phyloP scores from a whole-genome alignment of 2,888 invertebrate species.

The Ischnus inquisitorius region DNA sequence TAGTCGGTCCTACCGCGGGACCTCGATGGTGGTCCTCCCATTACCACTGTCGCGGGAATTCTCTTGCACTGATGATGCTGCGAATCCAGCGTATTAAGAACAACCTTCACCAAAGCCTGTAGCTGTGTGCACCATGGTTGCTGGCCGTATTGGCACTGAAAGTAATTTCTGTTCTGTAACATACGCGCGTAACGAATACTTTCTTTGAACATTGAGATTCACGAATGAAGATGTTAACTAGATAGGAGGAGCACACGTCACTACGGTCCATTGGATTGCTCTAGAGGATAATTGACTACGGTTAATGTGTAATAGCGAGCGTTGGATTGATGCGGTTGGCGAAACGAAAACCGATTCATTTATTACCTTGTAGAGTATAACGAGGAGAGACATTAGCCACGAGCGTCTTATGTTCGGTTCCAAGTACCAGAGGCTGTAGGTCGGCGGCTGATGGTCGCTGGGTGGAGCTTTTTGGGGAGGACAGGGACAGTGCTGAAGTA shows the following conservation, averaged over 20 bases:
- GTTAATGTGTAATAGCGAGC: neutral
- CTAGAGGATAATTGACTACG: slow-evolving; percentile 11
- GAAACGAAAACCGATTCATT: slow-evolving; percentile 20
- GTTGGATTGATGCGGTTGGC: neutral
- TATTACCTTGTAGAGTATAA: slow-evolving; percentile 96
- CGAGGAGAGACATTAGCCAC: slow-evolving; percentile 97
- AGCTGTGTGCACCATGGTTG: slow-evolving; percentile 90
- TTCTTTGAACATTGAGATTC: slow-evolving; percentile 42
- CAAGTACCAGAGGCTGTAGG: slow-evolving; percentile 95
- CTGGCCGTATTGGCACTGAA: slow-evolving; percentile 91
- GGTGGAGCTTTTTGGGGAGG: slow-evolving; percentile 88
- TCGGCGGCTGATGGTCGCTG: slow-evolving; percentile 88
- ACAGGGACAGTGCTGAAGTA: slow-evolving; percentile 94
- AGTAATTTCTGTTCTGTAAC: slow-evolving; percentile 73
- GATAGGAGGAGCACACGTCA: slow-evolving; percentile 7
- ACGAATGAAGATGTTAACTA: slow-evolving; percentile 41
- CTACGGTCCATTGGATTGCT: slow-evolving; percentile 43
- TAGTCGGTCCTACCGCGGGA: slow-evolving; percentile 87
- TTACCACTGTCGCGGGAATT: slow-evolving; percentile 92
- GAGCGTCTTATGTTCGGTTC: slow-evolving; percentile 95
- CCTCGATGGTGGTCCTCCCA: slow-evolving; percentile 90
- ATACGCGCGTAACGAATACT: slow-evolving; percentile 45
- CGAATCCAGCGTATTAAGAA: slow-evolving; percentile 96
- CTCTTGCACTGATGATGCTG: slow-evolving; percentile 96
- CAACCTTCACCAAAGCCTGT: slow-evolving; percentile 94